A percentile compares a stretch with the other conserved stretches of the same genome.
phyloP scores from a whole-genome alignment of 2,113 vertebrate species.

The Cichladusa arquata region DNA sequence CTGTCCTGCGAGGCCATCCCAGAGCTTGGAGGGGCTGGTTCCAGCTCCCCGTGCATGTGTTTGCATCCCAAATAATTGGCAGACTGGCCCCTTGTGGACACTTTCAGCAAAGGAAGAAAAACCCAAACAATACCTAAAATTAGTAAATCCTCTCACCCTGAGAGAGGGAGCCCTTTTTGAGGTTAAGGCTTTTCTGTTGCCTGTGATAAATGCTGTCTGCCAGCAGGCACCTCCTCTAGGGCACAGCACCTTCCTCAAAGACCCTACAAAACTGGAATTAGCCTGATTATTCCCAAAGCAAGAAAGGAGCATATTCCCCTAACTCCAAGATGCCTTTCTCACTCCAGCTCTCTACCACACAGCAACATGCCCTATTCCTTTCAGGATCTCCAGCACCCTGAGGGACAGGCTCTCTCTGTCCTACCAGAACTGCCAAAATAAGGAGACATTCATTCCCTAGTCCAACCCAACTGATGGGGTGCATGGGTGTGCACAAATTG shows the following conservation, averaged over 20 bases:
- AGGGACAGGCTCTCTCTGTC: neutral
- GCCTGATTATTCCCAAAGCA: neutral
- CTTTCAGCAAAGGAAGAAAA: conserved; percentile 27
- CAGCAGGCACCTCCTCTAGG: neutral
- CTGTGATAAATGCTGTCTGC: rapidly evolving
- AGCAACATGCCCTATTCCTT: neutral
- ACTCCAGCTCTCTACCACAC: neutral
- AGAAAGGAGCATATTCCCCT: neutral
- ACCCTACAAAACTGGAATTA: neutral
- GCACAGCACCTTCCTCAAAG: neutral
- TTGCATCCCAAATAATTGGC: neutral
- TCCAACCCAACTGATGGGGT: rapidly evolving
- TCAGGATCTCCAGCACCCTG: neutral
- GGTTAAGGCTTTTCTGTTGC: neutral
- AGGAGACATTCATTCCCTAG: neutral
- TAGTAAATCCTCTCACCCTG: neutral
- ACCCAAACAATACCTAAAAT: neutral
- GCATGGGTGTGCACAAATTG: rapidly evolving
- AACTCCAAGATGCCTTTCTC: neutral
- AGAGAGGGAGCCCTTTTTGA: neutral
- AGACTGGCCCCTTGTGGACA: conserved; percentile 41
- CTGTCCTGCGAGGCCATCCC: neutral
- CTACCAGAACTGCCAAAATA: neutral
- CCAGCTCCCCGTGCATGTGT: neutral
- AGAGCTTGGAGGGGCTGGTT: neutral